Evolutionary conservation across 92 coral and sea anemone genomes (phyloP).

Genomic region (Phenganax subtilis): DNA sequence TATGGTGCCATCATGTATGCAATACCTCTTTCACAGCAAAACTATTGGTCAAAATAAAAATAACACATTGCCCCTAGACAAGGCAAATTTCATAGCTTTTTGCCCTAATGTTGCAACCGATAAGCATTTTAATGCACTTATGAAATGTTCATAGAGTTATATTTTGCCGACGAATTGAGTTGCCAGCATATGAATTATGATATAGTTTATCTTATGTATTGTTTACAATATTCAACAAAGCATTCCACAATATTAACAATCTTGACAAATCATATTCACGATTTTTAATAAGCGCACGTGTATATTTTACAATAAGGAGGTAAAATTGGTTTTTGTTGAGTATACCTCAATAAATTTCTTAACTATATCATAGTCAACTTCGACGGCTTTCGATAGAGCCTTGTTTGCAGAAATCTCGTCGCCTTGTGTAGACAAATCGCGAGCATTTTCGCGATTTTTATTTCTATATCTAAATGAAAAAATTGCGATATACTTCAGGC

Average conservation of each 20-base stretch:
- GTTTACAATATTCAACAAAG: background rate
- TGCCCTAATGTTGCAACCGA: no score
- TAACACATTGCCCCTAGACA: no score
- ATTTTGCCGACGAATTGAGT: no score
- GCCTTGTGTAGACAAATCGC: background rate
- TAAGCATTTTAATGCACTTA: no score
- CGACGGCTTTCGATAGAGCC: background rate
- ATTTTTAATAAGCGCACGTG: no score
- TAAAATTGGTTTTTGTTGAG: background rate
- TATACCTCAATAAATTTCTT: background rate
- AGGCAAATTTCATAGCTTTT: no score
- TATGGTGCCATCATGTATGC: slow-evolving; percentile 7
- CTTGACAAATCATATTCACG: no score
- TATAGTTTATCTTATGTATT: background rate
- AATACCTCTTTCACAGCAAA: slow-evolving; percentile 1
- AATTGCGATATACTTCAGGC: no score
- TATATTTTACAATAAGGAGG: no score
- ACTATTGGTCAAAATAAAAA: background rate
- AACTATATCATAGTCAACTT: background rate
- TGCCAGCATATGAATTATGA: background rate
- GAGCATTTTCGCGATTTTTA: background rate
- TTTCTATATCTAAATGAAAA: background rate
- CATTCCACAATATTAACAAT: no score
- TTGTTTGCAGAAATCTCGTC: slow-evolving; percentile 7
- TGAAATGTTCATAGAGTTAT: no score